Base-by-base conservation (phyloP, 2,888 invertebrate genomes). In the Brachyptera putata region DNA sequence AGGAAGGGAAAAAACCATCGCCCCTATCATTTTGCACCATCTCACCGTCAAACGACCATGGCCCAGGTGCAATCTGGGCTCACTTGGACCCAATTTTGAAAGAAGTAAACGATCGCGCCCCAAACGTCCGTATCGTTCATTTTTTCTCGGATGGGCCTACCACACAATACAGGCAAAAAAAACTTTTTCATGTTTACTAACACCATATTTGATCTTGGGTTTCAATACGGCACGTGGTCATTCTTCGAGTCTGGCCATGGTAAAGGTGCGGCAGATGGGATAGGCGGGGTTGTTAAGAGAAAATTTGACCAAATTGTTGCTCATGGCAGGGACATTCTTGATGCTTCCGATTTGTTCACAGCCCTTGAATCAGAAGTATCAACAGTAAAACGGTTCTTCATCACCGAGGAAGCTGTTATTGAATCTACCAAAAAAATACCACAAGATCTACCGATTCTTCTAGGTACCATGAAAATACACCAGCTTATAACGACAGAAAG, bases 221-320 rank as follows among this genome's bases (percentile, higher is more conserved):
- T 56, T 21, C 21, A 2, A 16, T 37, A 13, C 13, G 56, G 18
- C 16, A 56, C 56, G 22, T 58, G 53, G 58, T 46, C 46, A 2
- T 58, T 34, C 48, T 53, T 39, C 11, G 58, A 49, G 22, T 25
- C 58, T 16, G 26, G 34, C n/a, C 50, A 58, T 25, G 53, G 58
- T n/a, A n/a, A n/a, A n/a, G n/a, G n/a, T n/a, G n/a, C n/a, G n/a
- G n/a, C n/a, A n/a, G n/a, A n/a, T n/a, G n/a, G n/a, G n/a, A n/a
- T n/a, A n/a, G n/a, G n/a, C n/a, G n/a, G n/a, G n/a, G n/a, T n/a
- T n/a, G n/a, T n/a, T n/a, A n/a, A n/a, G n/a, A n/a, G n/a, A n/a
- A n/a, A n/a, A n/a, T n/a, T n/a, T n/a, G n/a, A n/a, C n/a, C n/a
- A n/a, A n/a, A n/a, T n/a, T n/a, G n/a, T n/a, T n/a, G n/a, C n/a